These are phyloP conservation scores for Xestia sexstrigata DNA, from an alignment of 2,888 invertebrate species.

Conservation along the genomic window DNA sequence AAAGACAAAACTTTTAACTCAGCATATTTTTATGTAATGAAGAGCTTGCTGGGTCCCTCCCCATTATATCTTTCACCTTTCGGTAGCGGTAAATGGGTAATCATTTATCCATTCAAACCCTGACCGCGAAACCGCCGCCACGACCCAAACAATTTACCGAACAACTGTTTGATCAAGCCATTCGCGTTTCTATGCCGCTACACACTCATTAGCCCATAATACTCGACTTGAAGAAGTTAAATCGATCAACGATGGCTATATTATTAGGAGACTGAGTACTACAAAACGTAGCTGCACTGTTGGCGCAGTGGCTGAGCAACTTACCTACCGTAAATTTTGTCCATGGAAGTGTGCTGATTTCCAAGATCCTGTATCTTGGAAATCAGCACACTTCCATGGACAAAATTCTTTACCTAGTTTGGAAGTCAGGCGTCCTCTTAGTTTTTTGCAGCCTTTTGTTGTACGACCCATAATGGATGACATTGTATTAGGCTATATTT, in stretches of 20 bases:
- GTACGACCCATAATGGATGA: too few relatives aligned
- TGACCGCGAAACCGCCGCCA: constrained; percentile 9
- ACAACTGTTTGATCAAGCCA: constrained; percentile 4
- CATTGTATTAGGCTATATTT: too few relatives aligned
- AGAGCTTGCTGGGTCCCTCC: background rate
- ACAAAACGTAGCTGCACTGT: background rate
- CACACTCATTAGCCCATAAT: background rate
- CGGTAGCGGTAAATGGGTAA: background rate
- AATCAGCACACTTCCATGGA: too few relatives aligned
- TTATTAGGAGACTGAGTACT: background rate
- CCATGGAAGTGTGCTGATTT: too few relatives aligned
- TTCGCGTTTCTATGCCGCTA: background rate
- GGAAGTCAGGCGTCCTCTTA: too few relatives aligned
- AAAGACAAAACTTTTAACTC: background rate
- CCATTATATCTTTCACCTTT: background rate
- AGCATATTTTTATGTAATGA: background rate
- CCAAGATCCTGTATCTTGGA: too few relatives aligned
- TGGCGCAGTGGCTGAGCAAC: background rate
- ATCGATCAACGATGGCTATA: background rate
- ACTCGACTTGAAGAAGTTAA: background rate
- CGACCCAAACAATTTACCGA: background rate
- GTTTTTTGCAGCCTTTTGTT: too few relatives aligned
- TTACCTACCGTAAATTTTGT: too few relatives aligned
- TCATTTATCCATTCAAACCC: constrained; percentile 3
- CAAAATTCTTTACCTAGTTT: too few relatives aligned